Conservation (phyloP, 2,113 vertebrate genomes). For the Lepisosteus oculatus region DNA sequence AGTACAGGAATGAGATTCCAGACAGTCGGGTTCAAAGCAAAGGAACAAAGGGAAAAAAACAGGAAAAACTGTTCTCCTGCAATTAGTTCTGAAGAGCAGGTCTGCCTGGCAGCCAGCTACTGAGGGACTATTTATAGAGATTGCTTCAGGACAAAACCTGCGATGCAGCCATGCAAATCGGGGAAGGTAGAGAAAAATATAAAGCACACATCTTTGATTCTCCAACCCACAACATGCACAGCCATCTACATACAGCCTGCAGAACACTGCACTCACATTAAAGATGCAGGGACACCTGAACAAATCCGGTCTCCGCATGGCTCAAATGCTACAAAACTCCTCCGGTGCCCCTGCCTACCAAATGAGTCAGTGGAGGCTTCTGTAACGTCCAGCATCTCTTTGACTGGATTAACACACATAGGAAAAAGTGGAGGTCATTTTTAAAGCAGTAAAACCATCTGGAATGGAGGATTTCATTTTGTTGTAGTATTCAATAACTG, state of each 20-base stretch:
- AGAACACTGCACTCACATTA: not conserved
- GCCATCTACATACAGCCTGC: not conserved
- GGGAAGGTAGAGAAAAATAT: conserved; percentile 1
- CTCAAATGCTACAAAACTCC: too few species aligned
- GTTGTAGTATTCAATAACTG: too few species aligned
- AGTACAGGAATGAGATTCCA: too few species aligned
- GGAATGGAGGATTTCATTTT: too few species aligned
- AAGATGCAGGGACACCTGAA: too few species aligned
- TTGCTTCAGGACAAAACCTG: conserved; percentile 42
- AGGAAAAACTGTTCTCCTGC: conserved; percentile 38
- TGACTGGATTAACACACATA: too few species aligned
- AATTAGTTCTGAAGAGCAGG: conserved; percentile 55
- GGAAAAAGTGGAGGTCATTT: too few species aligned
- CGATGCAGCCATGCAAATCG: conserved; percentile 43
- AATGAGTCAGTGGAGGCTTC: too few species aligned
- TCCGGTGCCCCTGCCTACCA: too few species aligned
- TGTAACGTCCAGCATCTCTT: too few species aligned
- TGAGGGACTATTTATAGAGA: conserved; percentile 50
- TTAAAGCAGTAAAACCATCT: too few species aligned
- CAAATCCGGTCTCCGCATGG: too few species aligned
- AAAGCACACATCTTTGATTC: not conserved
- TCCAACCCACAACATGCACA: not conserved
- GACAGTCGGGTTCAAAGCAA: not conserved
- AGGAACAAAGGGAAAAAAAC: conserved; percentile 1
- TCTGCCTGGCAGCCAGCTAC: conserved; percentile 44